These are phyloP conservation scores for Acanthopagrus latus DNA, from an alignment of 2,797 vertebrate species.

Conservation along the genomic window DNA sequence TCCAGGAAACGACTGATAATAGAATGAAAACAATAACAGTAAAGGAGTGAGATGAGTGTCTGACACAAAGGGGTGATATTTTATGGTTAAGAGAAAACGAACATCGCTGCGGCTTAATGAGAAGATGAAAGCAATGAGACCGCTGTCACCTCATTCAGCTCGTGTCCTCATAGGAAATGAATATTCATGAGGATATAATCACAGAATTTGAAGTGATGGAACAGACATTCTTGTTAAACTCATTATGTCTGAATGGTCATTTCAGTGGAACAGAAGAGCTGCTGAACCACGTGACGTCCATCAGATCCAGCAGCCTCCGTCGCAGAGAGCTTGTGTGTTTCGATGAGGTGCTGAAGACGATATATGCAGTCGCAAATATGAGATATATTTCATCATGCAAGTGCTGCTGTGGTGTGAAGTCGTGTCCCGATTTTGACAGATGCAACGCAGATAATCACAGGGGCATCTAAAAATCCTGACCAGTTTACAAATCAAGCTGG, in stretches of 20 bases:
- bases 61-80: slow-evolving; percentile 38
- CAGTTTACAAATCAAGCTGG: not conserved
- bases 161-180: slow-evolving; percentile 54
- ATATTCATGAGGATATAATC: slow-evolving; percentile 67
- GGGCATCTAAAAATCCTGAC: not conserved
- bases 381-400: no score
- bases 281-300: not conserved
- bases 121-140: slow-evolving; percentile 40
- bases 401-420: not conserved
- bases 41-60: slow-evolving; percentile 38
- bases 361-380: no score
- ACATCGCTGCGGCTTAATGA: slow-evolving; percentile 43
- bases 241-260: slow-evolving; percentile 38
- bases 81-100: slow-evolving; percentile 39
- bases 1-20: not conserved
- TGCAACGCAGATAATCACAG: not conserved
- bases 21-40: slow-evolving; percentile 28
- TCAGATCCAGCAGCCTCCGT: not conserved
- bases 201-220: slow-evolving; percentile 42
- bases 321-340: not conserved
- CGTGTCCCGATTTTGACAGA: not conserved
- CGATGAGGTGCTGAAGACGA: not conserved
- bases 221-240: slow-evolving; percentile 26
- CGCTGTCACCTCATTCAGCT: slow-evolving; percentile 14
- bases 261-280: slow-evolving; percentile 20